Percentiles rank a stretch among this genome's conserved stretches.
Evolutionary conservation across 2,113 vertebrate species (phyloP).

Genomic region (Etheostoma cragini): DNA sequence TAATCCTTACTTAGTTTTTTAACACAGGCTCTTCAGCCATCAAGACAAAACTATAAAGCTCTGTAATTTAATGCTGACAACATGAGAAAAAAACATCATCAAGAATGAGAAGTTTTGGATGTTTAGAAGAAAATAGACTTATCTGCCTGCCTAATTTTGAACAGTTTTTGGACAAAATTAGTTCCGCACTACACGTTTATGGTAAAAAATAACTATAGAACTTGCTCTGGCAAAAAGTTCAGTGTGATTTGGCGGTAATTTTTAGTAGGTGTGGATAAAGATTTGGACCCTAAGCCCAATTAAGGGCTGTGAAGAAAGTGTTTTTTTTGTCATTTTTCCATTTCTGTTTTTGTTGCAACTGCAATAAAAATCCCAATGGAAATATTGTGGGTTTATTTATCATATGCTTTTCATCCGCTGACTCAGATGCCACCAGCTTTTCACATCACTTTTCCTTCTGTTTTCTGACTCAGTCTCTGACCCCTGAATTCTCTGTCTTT

Average conservation of each 20-base stretch:
- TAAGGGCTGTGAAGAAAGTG: neutral
- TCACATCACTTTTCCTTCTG: conserved; percentile 42
- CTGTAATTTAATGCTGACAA: neutral
- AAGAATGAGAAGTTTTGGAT: neutral
- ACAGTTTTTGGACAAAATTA: neutral
- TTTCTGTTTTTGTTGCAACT: neutral
- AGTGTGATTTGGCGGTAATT: neutral
- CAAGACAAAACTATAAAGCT: neutral
- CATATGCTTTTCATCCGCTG: neutral
- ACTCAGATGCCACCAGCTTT: conserved; percentile 43
- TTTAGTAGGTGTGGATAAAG: neutral
- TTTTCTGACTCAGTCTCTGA: conserved; percentile 62
- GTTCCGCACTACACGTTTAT: neutral
- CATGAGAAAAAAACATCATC: neutral
- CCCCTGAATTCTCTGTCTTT: conserved; percentile 69
- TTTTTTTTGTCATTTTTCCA: neutral
- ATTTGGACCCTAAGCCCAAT: neutral
- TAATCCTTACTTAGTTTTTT: neutral
- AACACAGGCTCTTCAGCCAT: neutral
- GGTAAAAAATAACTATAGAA: neutral
- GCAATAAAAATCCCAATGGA: neutral
- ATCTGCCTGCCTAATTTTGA: neutral
- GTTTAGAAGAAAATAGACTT: neutral
- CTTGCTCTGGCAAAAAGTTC: neutral
- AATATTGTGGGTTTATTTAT: neutral